Evolutionary conservation across 1,140 invertebrate genomes (phyloP).

Genomic region (Caerostris extrusa): DNA sequence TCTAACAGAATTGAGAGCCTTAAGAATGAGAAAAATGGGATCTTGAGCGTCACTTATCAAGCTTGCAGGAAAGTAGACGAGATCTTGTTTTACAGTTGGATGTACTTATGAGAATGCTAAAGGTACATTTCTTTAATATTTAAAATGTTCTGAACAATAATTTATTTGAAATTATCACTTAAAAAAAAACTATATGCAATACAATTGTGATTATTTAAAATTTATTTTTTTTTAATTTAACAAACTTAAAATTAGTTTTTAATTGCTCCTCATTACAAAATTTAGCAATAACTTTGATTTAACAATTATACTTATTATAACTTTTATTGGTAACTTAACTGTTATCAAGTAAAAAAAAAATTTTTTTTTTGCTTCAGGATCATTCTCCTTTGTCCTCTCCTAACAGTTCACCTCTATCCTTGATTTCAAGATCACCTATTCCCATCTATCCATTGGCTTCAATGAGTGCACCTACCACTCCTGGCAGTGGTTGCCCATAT

Average conservation of each 20-base stretch:
- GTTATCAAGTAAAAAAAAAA: too few relatives aligned
- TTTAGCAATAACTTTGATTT: too few relatives aligned
- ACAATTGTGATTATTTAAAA: too few relatives aligned
- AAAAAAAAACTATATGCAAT: too few relatives aligned
- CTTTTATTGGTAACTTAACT: too few relatives aligned
- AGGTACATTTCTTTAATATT: constrained; percentile 81
- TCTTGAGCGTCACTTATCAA: constrained; percentile 93
- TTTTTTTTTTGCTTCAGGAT: constrained; percentile 77
- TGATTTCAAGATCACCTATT: constrained; percentile 87
- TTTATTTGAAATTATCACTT: too few relatives aligned
- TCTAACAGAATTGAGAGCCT: constrained; percentile 92
- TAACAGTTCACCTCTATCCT: constrained; percentile 92
- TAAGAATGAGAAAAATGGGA: constrained; percentile 95
- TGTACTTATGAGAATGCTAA: constrained; percentile 97
- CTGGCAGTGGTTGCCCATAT: constrained; percentile 82
- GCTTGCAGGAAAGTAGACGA: constrained; percentile 94
- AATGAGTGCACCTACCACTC: constrained; percentile 88
- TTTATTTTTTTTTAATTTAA: too few relatives aligned
- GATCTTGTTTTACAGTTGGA: constrained; percentile 98
- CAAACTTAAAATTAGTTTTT: neutral
- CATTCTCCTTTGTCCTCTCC: constrained; percentile 94
- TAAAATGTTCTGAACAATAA: neutral
- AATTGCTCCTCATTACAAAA: too few relatives aligned
- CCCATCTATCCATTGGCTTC: constrained; percentile 83
- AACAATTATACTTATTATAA: too few relatives aligned